Conservation (phyloP, 2,113 vertebrate genomes). For the Tetraodon nigroviridis region DNA sequence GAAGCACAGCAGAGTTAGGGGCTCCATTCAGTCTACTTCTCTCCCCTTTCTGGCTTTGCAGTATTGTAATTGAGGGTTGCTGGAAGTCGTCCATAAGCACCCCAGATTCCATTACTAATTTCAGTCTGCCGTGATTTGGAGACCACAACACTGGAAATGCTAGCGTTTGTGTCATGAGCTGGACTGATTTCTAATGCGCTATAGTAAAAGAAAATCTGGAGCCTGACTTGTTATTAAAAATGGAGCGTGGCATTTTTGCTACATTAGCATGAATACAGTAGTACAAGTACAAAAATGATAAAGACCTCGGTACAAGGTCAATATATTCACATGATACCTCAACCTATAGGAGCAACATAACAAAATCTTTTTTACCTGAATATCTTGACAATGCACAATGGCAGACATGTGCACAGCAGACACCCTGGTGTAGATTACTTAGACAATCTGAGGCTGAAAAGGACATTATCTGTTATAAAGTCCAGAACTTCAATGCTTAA, state of each 20-base stretch:
- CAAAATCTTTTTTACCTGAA: no score
- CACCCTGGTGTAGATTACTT: constrained; percentile 46
- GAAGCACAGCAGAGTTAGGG: constrained; percentile 58
- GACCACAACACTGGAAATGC: constrained; percentile 45
- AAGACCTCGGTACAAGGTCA: no score
- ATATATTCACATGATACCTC: no score
- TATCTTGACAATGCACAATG: background rate
- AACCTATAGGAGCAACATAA: no score
- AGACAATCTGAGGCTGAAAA: constrained; percentile 53
- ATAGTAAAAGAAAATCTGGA: constrained; percentile 1
- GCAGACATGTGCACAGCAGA: constrained; percentile 61
- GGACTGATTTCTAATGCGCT: constrained; percentile 19
- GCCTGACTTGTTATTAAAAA: constrained; percentile 12
- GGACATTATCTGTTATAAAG: constrained; percentile 20
- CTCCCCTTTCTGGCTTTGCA: constrained; percentile 69
- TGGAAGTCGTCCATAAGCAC: constrained; percentile 69
- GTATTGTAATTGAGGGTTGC: constrained; percentile 75
- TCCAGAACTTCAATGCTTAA: background rate
- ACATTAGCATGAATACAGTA: constrained; percentile 25
- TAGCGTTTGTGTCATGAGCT: constrained; percentile 41
- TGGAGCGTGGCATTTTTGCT: constrained; percentile 1
- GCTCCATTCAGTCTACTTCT: constrained; percentile 75
- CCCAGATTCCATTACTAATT: constrained; percentile 70
- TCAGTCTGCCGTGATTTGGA: constrained; percentile 61
- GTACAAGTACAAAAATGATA: no score